Conservation (phyloP, 2,888 invertebrate genomes). For the Marronus borbonicus region DNA sequence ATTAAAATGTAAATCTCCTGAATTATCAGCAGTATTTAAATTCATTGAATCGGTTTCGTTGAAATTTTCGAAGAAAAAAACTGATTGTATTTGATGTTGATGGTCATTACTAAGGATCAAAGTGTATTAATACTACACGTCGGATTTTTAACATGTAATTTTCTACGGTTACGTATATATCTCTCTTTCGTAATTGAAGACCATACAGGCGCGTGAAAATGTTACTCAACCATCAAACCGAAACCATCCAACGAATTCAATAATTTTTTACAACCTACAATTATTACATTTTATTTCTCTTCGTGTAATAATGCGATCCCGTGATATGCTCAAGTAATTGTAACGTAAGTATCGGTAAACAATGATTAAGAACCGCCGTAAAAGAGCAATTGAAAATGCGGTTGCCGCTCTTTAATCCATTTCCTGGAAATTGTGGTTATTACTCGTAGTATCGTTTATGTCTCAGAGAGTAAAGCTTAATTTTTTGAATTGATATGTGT, state of each 20-base stretch:
- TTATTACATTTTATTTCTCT: neutral
- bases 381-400: slow-evolving; percentile 2
- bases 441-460: neutral
- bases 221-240: neutral
- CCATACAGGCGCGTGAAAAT: neutral
- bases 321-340: neutral
- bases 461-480: neutral
- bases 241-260: slow-evolving; percentile 2
- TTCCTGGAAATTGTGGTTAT: neutral
- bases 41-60: slow-evolving; percentile 35
- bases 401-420: neutral
- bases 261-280: slow-evolving; percentile 5
- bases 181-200: slow-evolving; percentile 42
- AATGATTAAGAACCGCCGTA: neutral
- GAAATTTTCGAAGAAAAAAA: slow-evolving; percentile 30
- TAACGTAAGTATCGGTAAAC: neutral
- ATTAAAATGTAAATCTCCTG: slow-evolving; percentile 46
- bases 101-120: slow-evolving; percentile 41
- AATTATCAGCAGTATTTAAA: slow-evolving; percentile 42
- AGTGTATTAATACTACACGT: slow-evolving; percentile 17
- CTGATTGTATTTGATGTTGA: slow-evolving; percentile 41
- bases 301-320: neutral
- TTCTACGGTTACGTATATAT: slow-evolving; percentile 43
- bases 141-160: slow-evolving; percentile 33
- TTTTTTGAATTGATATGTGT: neutral